Conservation (phyloP, 2,113 vertebrate genomes). For the Cariama cristata region DNA sequence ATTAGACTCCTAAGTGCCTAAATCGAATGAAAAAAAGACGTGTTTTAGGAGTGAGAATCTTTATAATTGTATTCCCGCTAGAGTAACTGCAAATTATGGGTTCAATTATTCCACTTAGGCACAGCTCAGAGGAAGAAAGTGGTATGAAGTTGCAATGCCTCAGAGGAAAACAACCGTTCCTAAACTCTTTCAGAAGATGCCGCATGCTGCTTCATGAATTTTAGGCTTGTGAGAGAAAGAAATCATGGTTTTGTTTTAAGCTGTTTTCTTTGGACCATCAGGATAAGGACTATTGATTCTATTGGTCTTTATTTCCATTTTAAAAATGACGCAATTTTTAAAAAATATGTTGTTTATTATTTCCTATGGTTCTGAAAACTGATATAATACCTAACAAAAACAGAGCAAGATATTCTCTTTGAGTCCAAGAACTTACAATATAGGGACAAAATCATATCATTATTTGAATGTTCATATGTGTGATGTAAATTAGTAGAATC, state of each 20-base stretch:
- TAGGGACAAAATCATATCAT: neutral
- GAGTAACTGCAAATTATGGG: conserved; percentile 69
- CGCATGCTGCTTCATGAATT: conserved; percentile 21
- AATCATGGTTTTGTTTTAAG: neutral
- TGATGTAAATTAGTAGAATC: neutral
- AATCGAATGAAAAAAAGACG: conserved; percentile 66
- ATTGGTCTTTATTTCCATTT: neutral
- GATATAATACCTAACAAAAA: neutral
- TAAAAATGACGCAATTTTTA: neutral
- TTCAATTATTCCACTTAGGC: conserved; percentile 66
- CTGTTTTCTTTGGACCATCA: neutral
- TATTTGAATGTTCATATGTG: neutral
- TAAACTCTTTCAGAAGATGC: conserved; percentile 45
- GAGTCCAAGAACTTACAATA: neutral
- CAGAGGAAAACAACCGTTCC: conserved; percentile 32
- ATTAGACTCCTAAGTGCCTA: conserved; percentile 67
- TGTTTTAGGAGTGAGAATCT: conserved; percentile 67
- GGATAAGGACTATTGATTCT: neutral
- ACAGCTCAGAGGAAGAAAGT: conserved; percentile 67
- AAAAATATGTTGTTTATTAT: neutral
- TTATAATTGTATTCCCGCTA: conserved; percentile 67
- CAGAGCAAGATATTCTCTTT: neutral
- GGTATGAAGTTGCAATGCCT: conserved; percentile 59
- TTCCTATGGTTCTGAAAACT: neutral
- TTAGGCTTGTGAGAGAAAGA: conserved; percentile 6